Evolutionary conservation across 2,797 vertebrate species (phyloP).

Genomic region (Nannoperca australis): DNA sequence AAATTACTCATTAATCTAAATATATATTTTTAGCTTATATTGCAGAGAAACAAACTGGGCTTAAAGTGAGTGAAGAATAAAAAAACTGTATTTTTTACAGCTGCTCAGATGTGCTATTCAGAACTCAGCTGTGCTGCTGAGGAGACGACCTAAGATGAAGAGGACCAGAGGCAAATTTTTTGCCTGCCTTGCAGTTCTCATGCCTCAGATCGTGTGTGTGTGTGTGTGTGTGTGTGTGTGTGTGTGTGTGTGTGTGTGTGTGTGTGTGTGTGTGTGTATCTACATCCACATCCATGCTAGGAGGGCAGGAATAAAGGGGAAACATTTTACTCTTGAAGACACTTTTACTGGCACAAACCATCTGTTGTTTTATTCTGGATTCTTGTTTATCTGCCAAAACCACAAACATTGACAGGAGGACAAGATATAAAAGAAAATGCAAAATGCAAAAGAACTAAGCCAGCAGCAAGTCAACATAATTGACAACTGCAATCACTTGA

Average conservation of each 20-base stretch:
- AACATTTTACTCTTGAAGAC: constrained; percentile 67
- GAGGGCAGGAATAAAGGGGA: constrained; percentile 24
- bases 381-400: constrained; percentile 62
- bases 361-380: constrained; percentile 72
- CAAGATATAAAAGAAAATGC: constrained; percentile 49
- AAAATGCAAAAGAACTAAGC: constrained; percentile 57
- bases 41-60: constrained; percentile 19
- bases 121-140: constrained; percentile 61
- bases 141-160: constrained; percentile 61
- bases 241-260: constrained; percentile 30
- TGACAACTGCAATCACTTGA: constrained; percentile 50
- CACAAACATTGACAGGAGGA: constrained; percentile 63
- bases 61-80: constrained; percentile 34
- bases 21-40: neutral
- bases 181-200: constrained; percentile 76
- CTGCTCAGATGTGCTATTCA: constrained; percentile 37
- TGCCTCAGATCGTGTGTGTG: constrained; percentile 63
- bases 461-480: constrained; percentile 56
- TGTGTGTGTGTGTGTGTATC: constrained; percentile 23
- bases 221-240: constrained; percentile 42
- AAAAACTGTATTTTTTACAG: constrained; percentile 28
- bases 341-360: constrained; percentile 70
- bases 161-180: constrained; percentile 65
- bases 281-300: constrained; percentile 22
- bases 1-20: constrained; percentile 13